A percentile compares a stretch with the other conserved stretches of the same genome.
Evolutionary conservation across 2,797 vertebrate genomes (phyloP).

Genomic region (Sebastes itinus): DNA sequence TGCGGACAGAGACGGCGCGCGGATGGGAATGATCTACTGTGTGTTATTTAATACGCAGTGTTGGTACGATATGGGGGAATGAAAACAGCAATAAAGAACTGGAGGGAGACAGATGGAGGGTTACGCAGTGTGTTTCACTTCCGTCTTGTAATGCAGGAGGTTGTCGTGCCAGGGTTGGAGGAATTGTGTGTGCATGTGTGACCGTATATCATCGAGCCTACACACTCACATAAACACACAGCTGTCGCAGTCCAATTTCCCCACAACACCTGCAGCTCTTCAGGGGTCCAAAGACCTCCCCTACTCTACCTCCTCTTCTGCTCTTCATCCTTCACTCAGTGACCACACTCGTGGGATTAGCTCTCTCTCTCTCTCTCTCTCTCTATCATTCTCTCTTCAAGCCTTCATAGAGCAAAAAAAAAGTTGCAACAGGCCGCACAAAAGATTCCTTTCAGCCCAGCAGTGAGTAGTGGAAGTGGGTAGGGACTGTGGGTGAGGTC

Average conservation of each 20-base stretch:
- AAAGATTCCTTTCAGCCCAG: slow-evolving; percentile 67
- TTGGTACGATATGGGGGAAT: not conserved
- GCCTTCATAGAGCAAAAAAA: slow-evolving; percentile 13
- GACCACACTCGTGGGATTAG: slow-evolving; percentile 38
- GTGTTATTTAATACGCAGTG: not conserved
- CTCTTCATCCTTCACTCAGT: slow-evolving; percentile 7
- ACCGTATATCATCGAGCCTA: slow-evolving; percentile 32
- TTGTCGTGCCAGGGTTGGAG: not conserved
- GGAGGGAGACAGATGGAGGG: not conserved
- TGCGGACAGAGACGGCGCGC: not conserved
- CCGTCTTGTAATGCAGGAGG: not conserved
- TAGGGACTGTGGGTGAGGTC: slow-evolving; percentile 26
- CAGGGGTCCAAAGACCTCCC: not conserved
- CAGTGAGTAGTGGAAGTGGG: slow-evolving; percentile 22
- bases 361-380: not conserved
- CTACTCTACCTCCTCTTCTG: not conserved
- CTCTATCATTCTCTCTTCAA: not conserved
- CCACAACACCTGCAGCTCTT: slow-evolving; percentile 47
- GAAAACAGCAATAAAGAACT: slow-evolving; percentile 26
- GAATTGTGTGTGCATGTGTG: slow-evolving; percentile 33
- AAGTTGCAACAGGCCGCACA: slow-evolving; percentile 36
- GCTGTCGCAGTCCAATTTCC: slow-evolving; percentile 50
- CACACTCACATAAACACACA: slow-evolving; percentile 26
- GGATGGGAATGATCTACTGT: not conserved
- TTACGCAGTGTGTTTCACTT: not conserved